A percentile compares a stretch with the other conserved stretches of the same genome.
Conservation (phyloP, 2,888 invertebrate species). For the Magallana nippona region DNA sequence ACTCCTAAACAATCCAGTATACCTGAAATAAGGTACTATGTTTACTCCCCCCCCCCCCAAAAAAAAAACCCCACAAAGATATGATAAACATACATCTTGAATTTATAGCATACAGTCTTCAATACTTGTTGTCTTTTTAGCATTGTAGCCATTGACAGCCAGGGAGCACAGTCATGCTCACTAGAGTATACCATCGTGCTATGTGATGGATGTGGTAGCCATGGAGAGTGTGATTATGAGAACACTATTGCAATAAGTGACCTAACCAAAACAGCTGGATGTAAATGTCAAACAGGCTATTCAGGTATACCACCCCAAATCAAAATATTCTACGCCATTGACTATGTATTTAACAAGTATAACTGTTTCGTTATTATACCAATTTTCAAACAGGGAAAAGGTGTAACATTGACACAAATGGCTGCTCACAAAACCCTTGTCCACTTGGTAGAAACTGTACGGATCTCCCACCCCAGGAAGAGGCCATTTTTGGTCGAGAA, state of each 20-base stretch:
- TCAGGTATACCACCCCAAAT: constrained; percentile 17
- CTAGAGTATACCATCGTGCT: constrained; percentile 27
- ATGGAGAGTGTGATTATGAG: constrained; percentile 36
- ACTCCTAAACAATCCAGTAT: constrained; percentile 1
- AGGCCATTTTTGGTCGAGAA: constrained; percentile 6
- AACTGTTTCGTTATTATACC: not conserved
- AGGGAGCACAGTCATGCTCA: constrained; percentile 16
- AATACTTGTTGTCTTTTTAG: constrained; percentile 5
- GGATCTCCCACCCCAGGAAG: constrained; percentile 30
- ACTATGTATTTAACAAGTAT: not conserved
- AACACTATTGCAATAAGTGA: not conserved
- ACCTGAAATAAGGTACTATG: constrained; percentile 9
- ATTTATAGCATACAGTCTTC: not conserved
- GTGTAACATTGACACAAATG: constrained; percentile 45
- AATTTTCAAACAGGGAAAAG: constrained; percentile 26
- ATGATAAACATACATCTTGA: not conserved
- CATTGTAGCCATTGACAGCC: constrained; percentile 37
- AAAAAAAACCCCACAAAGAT: too few relatives aligned
- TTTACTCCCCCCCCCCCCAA: too few relatives aligned
- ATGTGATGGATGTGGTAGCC: constrained; percentile 43
- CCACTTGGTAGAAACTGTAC: constrained; percentile 36
- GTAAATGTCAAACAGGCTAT: constrained; percentile 42
- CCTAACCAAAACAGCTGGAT: constrained; percentile 18
- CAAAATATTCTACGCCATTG: not conserved
- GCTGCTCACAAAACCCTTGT: constrained; percentile 44